Base-by-base conservation (phyloP, 2,888 invertebrate species). In the Hecatera dysodea region DNA sequence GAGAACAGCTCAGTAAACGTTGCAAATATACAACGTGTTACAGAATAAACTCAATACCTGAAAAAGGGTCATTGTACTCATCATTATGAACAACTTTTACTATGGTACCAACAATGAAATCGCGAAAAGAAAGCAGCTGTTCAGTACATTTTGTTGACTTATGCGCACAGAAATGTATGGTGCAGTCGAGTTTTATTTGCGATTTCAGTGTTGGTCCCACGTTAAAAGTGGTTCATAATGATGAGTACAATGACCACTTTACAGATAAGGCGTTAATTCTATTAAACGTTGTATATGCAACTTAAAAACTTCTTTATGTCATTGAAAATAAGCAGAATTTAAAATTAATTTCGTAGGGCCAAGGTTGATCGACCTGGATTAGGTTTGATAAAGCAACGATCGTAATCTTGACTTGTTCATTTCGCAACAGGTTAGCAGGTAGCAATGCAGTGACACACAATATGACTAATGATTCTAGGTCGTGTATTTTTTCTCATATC, bases 391-490 rank as follows among this genome's bases (percentile, higher is more conserved):
- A 52, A 39, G 15, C 48, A 39, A 6, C 15, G 12, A 66, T 67
- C 39, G 61, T 57, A 50, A 74, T 75, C 60, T 53, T 44, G 2
- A 44, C 24, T 64, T 12, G n/a, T 33, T n/a, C n/a, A 39, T 29
- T 56, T 71, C 12, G 24, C 27, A 48, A 59, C 36, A 29, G 24
- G 48, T 53, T 69, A 27, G 36, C 60, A 62, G 27, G 24, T 52
- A 68, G 22, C 33, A 60, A 48, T 44, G 24, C 36, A 53, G 27
- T 73, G 68, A 68, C 64, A 59, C 61, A 72, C 42, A 59, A 60
- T 63, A 46, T 74, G 62, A 78, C 74, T 74, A 74, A 78, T 69
- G 33, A 44, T 46, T 68, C 39, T 62, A 66, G 50, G 62, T 70
- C 62, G 53, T 61, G 56, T 55, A 1, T 65, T 65, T 78, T 78